Evolutionary conservation across 1,140 invertebrate species (phyloP).

Genomic region (Hycleus phaleratus): DNA sequence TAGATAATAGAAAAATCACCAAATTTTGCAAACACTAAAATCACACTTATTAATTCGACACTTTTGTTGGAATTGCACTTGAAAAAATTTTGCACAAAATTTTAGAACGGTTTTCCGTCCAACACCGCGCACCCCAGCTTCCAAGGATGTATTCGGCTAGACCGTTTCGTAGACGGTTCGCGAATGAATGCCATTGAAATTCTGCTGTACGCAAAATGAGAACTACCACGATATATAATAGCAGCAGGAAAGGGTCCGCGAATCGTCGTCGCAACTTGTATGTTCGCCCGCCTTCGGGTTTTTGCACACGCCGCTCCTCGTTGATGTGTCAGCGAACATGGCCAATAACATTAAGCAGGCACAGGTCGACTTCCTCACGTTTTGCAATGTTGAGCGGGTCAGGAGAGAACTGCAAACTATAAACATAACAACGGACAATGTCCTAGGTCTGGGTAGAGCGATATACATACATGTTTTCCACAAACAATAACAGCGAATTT

Average conservation of each 20-base stretch:
- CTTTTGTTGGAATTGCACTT: no score
- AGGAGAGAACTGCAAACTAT: conserved; percentile 20
- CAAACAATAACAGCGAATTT: no score
- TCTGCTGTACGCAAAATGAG: neutral
- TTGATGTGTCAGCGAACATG: conserved; percentile 4
- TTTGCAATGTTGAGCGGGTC: conserved; percentile 38
- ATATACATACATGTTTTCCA: no score
- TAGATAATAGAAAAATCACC: no score
- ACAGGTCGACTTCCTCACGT: conserved; percentile 14
- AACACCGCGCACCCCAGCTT: conserved; percentile 1
- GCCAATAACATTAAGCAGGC: neutral
- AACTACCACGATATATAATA: no score
- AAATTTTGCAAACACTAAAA: no score
- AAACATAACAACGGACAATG: conserved; percentile 32
- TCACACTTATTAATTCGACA: no score
- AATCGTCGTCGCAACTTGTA: conserved; percentile 4
- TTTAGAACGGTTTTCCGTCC: no score
- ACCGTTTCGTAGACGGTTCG: conserved; percentile 3
- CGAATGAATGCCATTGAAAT: conserved; percentile 15
- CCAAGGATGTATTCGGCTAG: conserved; percentile 16
- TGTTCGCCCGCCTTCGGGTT: conserved; percentile 23
- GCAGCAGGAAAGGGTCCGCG: conserved; percentile 10
- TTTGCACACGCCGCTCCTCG: conserved; percentile 28
- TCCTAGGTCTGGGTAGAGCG: conserved; percentile 18
- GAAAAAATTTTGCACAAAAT: no score